Conservation (phyloP, 2,888 invertebrate species). For the Ochropleura plecta region DNA sequence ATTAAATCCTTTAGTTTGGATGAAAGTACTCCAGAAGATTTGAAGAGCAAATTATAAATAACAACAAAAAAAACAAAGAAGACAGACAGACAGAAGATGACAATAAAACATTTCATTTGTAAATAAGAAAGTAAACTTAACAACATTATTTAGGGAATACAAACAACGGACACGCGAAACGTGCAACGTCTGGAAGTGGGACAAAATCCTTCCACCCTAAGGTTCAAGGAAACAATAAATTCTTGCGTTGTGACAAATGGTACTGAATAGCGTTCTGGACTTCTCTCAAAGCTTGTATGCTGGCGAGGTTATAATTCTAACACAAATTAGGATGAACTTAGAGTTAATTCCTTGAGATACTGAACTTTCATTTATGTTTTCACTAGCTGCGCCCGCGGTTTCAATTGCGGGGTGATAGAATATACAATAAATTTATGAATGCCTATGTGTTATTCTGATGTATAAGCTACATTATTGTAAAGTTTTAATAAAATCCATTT, state of each 20-base stretch:
- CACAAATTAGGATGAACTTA: constrained; percentile 17
- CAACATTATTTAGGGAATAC: not conserved
- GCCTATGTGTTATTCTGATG: no score
- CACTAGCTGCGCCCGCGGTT: not conserved
- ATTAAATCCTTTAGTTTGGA: no score
- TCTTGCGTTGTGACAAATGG: constrained; percentile 34
- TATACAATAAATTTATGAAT: no score
- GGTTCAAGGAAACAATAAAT: constrained; percentile 53
- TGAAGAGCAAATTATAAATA: not conserved
- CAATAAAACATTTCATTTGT: constrained; percentile 1
- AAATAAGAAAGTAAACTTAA: not conserved
- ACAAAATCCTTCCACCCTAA: constrained; percentile 43
- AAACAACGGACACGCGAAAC: not conserved
- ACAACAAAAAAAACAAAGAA: not conserved
- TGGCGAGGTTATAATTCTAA: constrained; percentile 32
- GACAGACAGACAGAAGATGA: not conserved
- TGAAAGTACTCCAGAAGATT: no score
- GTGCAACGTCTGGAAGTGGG: constrained; percentile 18
- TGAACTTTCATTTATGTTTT: not conserved
- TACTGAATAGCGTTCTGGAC: constrained; percentile 37
- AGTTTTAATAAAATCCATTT: no score
- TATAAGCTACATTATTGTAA: no score
- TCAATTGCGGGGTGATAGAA: no score
- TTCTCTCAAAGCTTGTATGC: constrained; percentile 27
- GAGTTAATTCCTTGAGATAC: not conserved